Conservation (phyloP, 2,888 invertebrate genomes). For the Eupithecia centaureata region DNA sequence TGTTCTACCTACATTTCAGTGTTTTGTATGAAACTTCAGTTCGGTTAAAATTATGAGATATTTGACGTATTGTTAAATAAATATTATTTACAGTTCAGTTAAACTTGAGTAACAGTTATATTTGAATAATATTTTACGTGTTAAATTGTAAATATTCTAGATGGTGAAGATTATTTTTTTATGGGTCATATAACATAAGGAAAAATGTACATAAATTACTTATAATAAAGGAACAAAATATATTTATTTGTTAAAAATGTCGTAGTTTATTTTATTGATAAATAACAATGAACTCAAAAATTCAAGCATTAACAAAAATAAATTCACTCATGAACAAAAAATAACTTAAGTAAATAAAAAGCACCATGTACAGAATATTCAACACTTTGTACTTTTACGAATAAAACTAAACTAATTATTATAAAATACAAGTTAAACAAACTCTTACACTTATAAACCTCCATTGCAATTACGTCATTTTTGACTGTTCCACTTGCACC, state of each 20-base stretch:
- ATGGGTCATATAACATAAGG: neutral
- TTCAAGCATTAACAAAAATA: constrained; percentile 22
- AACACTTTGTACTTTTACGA: neutral
- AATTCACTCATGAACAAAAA: constrained; percentile 24
- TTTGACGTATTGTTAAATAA: too few relatives aligned
- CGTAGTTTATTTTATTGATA: neutral
- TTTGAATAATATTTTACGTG: too few relatives aligned
- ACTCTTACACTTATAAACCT: neutral
- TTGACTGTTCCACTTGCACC: too few relatives aligned
- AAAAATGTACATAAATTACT: constrained; percentile 1
- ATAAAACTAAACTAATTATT: neutral
- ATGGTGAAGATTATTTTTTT: neutral
- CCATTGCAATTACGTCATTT: too few relatives aligned
- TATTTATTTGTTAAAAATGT: constrained; percentile 56
- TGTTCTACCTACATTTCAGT: neutral
- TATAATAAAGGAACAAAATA: constrained; percentile 45
- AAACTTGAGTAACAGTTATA: neutral
- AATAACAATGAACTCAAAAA: constrained; percentile 11
- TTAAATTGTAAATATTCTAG: neutral
- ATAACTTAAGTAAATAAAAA: constrained; percentile 27
- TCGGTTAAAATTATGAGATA: neutral
- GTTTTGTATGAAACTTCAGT: neutral
- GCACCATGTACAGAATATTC: constrained; percentile 13
- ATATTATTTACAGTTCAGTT: neutral
- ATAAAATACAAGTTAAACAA: neutral